A percentile compares a stretch with the other conserved stretches of the same genome.
Evolutionary conservation across 2,888 invertebrate genomes (phyloP).

Genomic region (Conistra vaccinii): DNA sequence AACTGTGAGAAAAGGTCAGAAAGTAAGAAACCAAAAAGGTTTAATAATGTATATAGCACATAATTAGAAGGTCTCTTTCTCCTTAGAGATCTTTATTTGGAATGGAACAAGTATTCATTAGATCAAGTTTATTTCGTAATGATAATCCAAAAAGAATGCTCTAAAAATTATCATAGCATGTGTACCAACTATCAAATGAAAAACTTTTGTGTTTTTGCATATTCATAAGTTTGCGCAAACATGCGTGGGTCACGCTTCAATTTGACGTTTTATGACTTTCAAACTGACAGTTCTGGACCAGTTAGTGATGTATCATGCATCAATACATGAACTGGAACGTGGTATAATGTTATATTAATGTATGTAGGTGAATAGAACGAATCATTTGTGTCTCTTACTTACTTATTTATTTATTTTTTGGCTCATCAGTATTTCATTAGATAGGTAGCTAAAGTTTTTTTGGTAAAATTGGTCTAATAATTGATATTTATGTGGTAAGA

Average conservation of each 20-base stretch:
- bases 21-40: not conserved
- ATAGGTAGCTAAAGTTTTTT: too few species aligned
- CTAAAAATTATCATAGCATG: constrained; percentile 18
- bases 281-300: constrained; percentile 49
- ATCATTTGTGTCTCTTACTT: not conserved
- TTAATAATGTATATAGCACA: not conserved
- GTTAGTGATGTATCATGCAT: constrained; percentile 46
- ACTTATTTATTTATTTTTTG: not conserved
- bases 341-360: constrained; percentile 36
- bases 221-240: constrained; percentile 55
- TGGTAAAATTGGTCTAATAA: not conserved
- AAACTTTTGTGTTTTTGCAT: constrained; percentile 43
- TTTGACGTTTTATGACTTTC: constrained; percentile 47
- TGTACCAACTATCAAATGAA: constrained; percentile 11
- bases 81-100: not conserved
- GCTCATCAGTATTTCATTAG: too few species aligned
- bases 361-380: constrained; percentile 27
- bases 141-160: constrained; percentile 13
- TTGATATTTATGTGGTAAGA: not conserved
- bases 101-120: not conserved
- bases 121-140: constrained; percentile 19
- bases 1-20: not conserved
- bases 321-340: constrained; percentile 15
- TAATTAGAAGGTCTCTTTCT: not conserved
- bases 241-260: constrained; percentile 36